Percentiles rank a stretch among this genome's conserved stretches.
Conservation (phyloP, 2,113 vertebrate genomes). For the Notiomystis cincta region DNA sequence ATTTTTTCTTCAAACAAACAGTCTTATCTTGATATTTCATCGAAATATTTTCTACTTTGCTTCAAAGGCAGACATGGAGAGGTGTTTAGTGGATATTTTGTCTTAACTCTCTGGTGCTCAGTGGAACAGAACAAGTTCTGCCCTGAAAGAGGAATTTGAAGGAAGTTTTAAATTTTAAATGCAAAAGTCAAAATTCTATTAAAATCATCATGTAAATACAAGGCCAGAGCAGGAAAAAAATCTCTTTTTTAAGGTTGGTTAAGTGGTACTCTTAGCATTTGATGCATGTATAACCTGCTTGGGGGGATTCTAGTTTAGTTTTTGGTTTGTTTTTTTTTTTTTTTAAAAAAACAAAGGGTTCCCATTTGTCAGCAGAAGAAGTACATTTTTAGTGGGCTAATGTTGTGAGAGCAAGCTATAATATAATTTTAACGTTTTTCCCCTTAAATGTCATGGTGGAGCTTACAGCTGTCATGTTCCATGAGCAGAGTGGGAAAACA, state of each 20-base stretch:
- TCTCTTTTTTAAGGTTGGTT: not conserved
- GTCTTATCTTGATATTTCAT: not conserved
- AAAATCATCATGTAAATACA: not conserved
- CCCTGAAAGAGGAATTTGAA: not conserved
- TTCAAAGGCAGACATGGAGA: not conserved
- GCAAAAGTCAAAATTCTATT: not conserved
- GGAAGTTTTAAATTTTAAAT: not conserved
- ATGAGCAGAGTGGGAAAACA: not conserved
- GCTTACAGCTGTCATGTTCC: not conserved
- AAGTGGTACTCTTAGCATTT: not conserved
- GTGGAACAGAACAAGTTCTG: not conserved
- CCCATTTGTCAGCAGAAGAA: not conserved
- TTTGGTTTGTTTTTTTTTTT: fast-evolving
- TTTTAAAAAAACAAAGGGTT: not conserved
- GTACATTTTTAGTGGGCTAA: not conserved
- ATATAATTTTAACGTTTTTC: not conserved
- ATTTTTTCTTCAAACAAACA: not conserved
- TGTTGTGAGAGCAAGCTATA: not conserved
- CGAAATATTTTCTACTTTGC: not conserved
- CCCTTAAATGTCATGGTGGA: not conserved
- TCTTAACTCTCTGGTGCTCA: not conserved
- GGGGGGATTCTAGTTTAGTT: not conserved
- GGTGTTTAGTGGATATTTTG: not conserved
- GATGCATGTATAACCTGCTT: not conserved
- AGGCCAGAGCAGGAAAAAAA: not conserved